These are phyloP conservation scores for Escarpia spicata DNA, from an alignment of 2,888 invertebrate genomes.

Conservation along the genomic window DNA sequence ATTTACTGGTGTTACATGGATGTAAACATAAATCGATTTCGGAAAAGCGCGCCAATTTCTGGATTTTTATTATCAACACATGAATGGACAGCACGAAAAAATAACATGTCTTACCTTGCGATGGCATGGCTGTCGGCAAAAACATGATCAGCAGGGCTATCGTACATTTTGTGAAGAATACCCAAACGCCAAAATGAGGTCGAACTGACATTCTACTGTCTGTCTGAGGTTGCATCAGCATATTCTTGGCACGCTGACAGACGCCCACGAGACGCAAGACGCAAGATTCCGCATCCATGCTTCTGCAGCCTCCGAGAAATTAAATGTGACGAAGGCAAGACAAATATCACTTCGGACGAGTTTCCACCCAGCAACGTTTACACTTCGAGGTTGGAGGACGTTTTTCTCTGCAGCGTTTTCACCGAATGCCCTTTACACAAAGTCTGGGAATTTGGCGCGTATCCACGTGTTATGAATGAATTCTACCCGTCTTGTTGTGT, in stretches of 20 bases:
- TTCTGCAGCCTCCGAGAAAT: not conserved
- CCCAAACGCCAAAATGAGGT: not conserved
- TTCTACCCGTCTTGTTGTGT: not conserved
- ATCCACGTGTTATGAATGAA: slow-evolving; percentile 16
- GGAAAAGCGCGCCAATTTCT: not conserved
- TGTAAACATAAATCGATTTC: not conserved
- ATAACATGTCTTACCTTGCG: not conserved
- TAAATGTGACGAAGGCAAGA: not conserved
- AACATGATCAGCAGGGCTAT: not conserved
- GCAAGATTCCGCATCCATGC: not conserved
- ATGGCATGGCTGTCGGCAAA: not conserved
- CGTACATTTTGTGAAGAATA: not conserved
- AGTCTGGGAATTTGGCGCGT: not conserved
- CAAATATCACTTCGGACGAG: not conserved
- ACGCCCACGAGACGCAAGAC: not conserved
- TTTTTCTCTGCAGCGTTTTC: not conserved
- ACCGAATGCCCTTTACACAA: not conserved
- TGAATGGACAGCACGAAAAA: not conserved
- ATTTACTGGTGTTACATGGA: not conserved
- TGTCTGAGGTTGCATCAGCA: not conserved
- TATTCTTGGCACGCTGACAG: slow-evolving; percentile 3
- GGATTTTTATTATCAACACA: not conserved
- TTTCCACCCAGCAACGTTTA: not conserved
- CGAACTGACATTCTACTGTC: slow-evolving; percentile 3
- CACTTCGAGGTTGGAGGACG: not conserved